A percentile compares a stretch with the other conserved stretches of the same genome.
These are phyloP conservation scores for Paramormyrops hopkinsi DNA, from an alignment of 2,797 vertebrate species.

Conservation along the genomic window DNA sequence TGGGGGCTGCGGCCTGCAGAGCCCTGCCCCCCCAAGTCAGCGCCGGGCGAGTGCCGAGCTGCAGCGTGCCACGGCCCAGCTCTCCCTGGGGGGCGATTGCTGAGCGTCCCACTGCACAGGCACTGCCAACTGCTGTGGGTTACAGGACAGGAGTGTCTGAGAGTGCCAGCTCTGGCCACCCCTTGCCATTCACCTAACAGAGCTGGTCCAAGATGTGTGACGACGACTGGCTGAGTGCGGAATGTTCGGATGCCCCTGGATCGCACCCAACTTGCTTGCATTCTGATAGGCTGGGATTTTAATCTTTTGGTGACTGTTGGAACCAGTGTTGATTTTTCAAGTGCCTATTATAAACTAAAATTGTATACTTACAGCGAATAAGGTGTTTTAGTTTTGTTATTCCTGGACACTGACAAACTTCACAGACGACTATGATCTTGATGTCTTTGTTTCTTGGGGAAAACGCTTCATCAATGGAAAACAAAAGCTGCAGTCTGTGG, in stretches of 20 bases:
- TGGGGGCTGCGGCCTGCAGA: neutral
- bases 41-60: constrained; percentile 79
- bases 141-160: neutral
- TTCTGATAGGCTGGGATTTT: neutral
- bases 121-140: neutral
- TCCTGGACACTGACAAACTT: neutral
- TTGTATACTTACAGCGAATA: neutral
- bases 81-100: constrained; percentile 81
- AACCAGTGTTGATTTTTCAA: neutral
- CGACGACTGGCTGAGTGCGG: neutral
- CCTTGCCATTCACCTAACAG: neutral
- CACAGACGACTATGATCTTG: neutral
- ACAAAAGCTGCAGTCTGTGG: neutral
- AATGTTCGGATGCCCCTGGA: neutral
- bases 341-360: neutral
- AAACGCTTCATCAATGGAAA: neutral
- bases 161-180: neutral
- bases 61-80: constrained; percentile 80
- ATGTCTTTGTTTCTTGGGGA: neutral
- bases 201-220: neutral
- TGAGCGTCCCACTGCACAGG: constrained; percentile 46
- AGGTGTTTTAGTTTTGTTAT: neutral
- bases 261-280: constrained; percentile 19
- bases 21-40: constrained; percentile 51
- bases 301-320: neutral